Evolutionary conservation across 2,888 invertebrate genomes (phyloP).

Genomic region (Lasioglossum villosulum): DNA sequence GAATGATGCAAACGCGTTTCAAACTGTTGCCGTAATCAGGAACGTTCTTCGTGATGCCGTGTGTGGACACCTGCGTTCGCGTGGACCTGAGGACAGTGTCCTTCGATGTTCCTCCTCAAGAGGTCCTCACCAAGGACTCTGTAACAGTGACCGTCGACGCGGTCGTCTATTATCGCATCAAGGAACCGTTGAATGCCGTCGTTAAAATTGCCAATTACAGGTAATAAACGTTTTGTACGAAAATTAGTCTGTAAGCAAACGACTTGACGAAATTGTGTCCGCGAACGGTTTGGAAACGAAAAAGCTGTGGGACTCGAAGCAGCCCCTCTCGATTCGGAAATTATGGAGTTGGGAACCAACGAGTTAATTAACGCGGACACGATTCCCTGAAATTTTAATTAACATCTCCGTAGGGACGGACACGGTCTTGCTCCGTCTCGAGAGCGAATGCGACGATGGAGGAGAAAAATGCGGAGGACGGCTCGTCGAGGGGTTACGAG

Average conservation of each 20-base stretch:
- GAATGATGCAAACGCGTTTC: neutral
- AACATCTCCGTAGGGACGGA: conserved; percentile 8
- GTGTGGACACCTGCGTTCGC: conserved; percentile 96
- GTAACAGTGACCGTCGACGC: conserved; percentile 98
- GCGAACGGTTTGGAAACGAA: neutral
- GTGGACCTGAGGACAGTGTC: conserved; percentile 97
- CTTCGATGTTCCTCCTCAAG: conserved; percentile 98
- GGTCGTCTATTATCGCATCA: conserved; percentile 93
- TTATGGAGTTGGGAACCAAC: neutral
- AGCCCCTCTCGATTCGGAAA: neutral
- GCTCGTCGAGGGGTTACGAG: conserved; percentile 36
- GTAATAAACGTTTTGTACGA: conserved; percentile 79
- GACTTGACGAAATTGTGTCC: neutral
- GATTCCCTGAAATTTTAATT: conserved; percentile 55
- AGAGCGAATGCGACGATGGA: conserved; percentile 25
- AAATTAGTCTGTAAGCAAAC: neutral
- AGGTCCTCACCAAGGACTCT: conserved; percentile 97
- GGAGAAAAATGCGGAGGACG: conserved; percentile 37
- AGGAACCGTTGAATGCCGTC: conserved; percentile 91
- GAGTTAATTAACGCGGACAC: conserved; percentile 47
- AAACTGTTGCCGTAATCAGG: conserved; percentile 84
- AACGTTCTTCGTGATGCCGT: conserved; percentile 97
- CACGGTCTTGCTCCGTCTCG: conserved; percentile 12
- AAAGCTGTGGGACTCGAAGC: neutral
- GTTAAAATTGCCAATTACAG: conserved; percentile 91